Evolutionary conservation across 2,113 vertebrate genomes (phyloP).

Genomic region (Amazona vittata): DNA sequence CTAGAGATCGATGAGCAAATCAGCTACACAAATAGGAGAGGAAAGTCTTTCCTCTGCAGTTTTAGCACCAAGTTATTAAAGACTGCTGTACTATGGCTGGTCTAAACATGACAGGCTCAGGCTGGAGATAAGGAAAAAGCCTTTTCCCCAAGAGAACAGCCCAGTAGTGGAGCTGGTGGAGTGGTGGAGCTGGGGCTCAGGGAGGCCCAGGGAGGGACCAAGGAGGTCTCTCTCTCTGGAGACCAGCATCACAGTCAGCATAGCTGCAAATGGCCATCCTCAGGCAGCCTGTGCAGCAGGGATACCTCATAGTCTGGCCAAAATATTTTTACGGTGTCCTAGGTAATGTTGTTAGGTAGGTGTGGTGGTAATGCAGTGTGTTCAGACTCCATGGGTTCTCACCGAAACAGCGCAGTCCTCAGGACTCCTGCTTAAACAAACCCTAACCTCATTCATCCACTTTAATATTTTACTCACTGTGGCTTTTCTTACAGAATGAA

Average conservation of each 20-base stretch:
- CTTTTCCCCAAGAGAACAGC: not conserved
- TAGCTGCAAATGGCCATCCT: rapidly evolving
- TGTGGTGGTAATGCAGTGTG: not conserved
- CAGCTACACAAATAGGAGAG: not conserved
- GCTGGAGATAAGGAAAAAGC: not conserved
- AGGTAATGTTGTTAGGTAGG: not conserved
- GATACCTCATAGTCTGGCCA: not conserved
- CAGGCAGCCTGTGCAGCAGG: not conserved
- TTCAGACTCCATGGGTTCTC: rapidly evolving
- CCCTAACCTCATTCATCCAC: not conserved
- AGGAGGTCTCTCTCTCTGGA: not conserved
- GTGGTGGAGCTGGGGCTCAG: no score
- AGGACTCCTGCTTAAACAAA: not conserved
- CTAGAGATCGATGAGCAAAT: not conserved
- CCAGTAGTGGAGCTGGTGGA: no score
- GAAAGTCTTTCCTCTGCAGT: not conserved
- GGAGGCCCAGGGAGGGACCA: no score
- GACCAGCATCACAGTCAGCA: not conserved
- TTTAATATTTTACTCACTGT: not conserved
- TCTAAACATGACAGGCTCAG: not conserved
- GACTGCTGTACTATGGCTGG: not conserved
- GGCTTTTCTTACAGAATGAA: constrained; percentile 72
- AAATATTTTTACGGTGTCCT: not conserved
- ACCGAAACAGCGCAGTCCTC: not conserved
- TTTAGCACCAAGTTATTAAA: not conserved